phyloP scores from a whole-genome alignment of 2,797 vertebrate genomes.

The Mastacembelus armatus region DNA sequence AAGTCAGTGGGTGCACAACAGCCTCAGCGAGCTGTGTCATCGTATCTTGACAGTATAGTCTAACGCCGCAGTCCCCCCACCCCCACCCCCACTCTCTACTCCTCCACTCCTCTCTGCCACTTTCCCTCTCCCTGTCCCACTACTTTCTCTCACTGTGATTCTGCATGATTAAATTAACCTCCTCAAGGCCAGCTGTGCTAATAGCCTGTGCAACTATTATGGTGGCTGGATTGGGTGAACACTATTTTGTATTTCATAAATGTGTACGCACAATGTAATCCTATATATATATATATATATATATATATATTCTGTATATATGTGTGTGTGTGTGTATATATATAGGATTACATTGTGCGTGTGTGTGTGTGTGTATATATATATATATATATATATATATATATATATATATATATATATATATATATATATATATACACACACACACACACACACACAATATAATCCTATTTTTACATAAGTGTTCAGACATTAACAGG shows the following conservation, averaged over 20 bases:
- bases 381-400: no score
- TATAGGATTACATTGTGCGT: no score
- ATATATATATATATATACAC: no score
- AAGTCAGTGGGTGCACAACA: background rate
- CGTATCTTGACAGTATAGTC: slow-evolving; percentile 31
- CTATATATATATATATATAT: no score
- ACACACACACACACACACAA: no score
- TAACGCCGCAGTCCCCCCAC: slow-evolving; percentile 41
- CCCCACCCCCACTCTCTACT: background rate
- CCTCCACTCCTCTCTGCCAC: slow-evolving; percentile 6
- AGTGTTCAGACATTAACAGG: background rate
- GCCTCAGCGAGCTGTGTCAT: slow-evolving; percentile 54
- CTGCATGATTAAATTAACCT: background rate
- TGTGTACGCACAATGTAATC: background rate
- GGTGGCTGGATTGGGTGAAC: background rate
- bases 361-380: no score
- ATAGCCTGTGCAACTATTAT: background rate
- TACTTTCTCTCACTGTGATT: slow-evolving; percentile 6
- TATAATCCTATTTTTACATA: background rate
- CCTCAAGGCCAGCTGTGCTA: background rate
- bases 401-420: no score
- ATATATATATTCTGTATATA: no score
- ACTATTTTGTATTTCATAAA: background rate
- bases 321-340: no score
- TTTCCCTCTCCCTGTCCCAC: slow-evolving; percentile 9